Conservation (phyloP, 2,113 vertebrate genomes). For the Centropus unirufus region DNA sequence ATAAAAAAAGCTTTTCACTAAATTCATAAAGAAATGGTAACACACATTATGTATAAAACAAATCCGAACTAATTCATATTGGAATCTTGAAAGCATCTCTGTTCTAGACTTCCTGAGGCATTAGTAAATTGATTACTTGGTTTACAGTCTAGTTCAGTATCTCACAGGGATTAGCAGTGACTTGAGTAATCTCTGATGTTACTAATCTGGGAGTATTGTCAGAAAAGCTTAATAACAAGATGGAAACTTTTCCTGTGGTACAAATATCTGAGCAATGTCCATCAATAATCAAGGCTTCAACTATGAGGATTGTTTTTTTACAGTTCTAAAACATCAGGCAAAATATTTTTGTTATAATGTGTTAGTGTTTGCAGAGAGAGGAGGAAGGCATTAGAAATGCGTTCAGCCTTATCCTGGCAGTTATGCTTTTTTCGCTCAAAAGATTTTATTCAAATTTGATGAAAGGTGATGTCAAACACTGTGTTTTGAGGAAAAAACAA, state of each 20-base stretch:
- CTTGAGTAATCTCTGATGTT: not conserved
- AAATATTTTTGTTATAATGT: not conserved
- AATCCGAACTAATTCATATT: not conserved
- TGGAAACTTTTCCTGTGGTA: not conserved
- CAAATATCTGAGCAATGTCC: not conserved
- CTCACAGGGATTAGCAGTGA: not conserved
- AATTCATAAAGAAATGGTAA: not conserved
- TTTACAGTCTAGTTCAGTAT: not conserved
- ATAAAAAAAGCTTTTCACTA: rapidly evolving
- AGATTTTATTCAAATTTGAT: not conserved
- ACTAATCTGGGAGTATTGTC: not conserved
- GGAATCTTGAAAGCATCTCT: not conserved
- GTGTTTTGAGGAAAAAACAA: not conserved
- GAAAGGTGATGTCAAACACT: not conserved
- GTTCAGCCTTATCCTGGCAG: not conserved
- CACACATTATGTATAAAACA: not conserved
- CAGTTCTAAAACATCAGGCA: not conserved
- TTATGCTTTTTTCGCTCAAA: not conserved
- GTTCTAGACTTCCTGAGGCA: not conserved
- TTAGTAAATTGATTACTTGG: not conserved
- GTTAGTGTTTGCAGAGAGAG: not conserved
- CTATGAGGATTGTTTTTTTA: not conserved
- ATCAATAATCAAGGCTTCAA: not conserved
- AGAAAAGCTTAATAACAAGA: not conserved
- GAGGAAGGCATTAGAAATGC: not conserved